phyloP scores from a whole-genome alignment of 64 coral and sea anemone genomes.

The Acropora tenuis region DNA sequence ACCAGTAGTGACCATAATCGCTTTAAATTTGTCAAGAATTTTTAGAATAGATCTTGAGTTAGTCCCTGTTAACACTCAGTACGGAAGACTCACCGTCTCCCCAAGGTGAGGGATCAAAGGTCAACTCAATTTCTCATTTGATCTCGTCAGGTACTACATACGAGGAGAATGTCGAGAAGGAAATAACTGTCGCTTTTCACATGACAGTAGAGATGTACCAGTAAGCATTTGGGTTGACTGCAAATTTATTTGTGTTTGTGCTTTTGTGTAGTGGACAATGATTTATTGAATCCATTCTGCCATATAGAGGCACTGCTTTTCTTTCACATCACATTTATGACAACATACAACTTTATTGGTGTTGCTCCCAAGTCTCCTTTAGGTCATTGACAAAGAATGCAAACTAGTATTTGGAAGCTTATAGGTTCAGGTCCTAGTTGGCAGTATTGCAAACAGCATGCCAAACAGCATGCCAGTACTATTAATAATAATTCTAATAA shows the following conservation, averaged over 20 bases:
- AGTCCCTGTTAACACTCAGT: not conserved
- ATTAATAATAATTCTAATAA: no score
- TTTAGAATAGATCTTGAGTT: not conserved
- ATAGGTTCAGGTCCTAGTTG: no score
- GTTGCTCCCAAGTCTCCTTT: no score
- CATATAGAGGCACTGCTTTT: no score
- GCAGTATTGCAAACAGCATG: no score
- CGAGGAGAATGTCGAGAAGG: conserved; percentile 85
- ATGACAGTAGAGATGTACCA: conserved; percentile 75
- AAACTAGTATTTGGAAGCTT: no score
- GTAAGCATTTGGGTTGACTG: conserved; percentile 42
- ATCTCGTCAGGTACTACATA: conserved; percentile 72
- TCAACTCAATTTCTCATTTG: not conserved
- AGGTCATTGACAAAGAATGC: no score
- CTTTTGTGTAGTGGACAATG: no score
- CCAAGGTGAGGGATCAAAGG: not conserved
- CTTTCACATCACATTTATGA: no score
- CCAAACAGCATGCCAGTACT: no score
- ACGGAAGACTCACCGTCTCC: not conserved
- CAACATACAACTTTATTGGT: no score
- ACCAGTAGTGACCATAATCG: not conserved
- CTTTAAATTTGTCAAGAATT: not conserved
- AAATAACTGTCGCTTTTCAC: conserved; percentile 88
- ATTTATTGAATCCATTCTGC: no score
- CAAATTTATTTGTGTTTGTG: not conserved